Percentiles rank a stretch among this genome's conserved stretches.
Conservation (phyloP, 2,797 vertebrate genomes). For the Pangasius sanitwongsei region DNA sequence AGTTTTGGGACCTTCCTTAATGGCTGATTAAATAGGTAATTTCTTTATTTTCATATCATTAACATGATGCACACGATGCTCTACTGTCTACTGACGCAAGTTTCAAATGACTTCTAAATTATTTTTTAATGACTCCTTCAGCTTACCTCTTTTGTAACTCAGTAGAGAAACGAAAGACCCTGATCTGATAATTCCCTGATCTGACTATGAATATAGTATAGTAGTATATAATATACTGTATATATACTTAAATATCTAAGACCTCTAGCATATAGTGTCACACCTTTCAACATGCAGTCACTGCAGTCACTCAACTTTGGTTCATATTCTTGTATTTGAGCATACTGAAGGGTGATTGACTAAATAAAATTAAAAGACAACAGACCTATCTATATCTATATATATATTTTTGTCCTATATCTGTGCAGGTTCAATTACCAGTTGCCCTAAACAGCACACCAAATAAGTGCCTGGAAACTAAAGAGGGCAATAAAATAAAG, state of each 20-base stretch:
- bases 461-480: slow-evolving; percentile 10
- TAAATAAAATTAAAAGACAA: slow-evolving; percentile 42
- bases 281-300: background rate
- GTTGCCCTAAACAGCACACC: background rate
- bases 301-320: too few relatives aligned
- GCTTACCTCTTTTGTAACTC: background rate
- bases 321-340: background rate
- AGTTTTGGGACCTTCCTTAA: slow-evolving; percentile 15
- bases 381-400: background rate
- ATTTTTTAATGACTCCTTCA: slow-evolving; percentile 19
- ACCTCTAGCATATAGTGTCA: background rate
- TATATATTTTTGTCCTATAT: background rate
- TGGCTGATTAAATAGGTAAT: background rate
- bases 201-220: background rate
- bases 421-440: slow-evolving; percentile 39
- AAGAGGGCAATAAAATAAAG: slow-evolving; percentile 2
- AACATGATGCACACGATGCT: slow-evolving; percentile 12
- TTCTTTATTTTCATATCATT: slow-evolving; percentile 8
- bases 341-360: slow-evolving; percentile 37
- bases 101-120: slow-evolving; percentile 16
- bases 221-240: background rate
- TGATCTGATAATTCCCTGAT: background rate
- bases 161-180: background rate
- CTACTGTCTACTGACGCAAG: background rate
- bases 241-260: background rate